Evolutionary conservation across 2,113 vertebrate species (phyloP).

Genomic region (Corapipo altera): DNA sequence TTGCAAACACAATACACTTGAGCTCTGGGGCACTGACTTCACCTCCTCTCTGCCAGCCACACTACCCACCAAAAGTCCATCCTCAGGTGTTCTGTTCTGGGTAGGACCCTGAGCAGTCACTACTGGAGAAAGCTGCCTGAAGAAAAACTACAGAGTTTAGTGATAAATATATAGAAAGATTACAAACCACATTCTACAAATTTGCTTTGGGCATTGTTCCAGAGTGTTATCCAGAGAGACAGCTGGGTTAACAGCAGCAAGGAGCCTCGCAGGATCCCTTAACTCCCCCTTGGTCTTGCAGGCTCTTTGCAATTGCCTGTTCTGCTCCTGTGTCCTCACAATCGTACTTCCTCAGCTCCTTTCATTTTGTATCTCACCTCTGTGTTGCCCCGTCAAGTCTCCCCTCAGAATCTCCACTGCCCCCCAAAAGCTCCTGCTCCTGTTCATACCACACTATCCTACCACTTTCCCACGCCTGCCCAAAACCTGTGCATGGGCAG

Average conservation of each 20-base stretch:
- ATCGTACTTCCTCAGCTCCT: neutral
- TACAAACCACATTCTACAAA: neutral
- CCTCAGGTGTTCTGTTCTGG: neutral
- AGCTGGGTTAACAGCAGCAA: neutral
- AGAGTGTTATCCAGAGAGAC: neutral
- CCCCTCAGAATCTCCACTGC: neutral
- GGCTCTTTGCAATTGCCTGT: neutral
- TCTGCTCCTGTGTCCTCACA: neutral
- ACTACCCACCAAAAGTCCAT: neutral
- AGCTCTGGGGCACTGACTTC: neutral
- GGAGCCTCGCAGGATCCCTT: neutral
- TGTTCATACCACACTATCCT: accelerated
- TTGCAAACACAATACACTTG: neutral
- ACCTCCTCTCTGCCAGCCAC: neutral
- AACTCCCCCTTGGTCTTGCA: neutral
- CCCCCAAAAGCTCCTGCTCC: neutral
- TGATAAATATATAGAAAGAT: neutral
- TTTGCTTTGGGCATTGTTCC: neutral
- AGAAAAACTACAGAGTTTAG: neutral
- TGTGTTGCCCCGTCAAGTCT: neutral
- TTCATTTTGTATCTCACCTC: neutral
- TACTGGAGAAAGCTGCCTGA: neutral
- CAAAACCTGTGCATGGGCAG: accelerated
- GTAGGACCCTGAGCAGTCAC: neutral
- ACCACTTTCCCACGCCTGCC: neutral